Evolutionary conservation across 2,113 vertebrate genomes (phyloP), one percentile per base, ranked within the genome.

Genomic region (Silurus asotus): DNA sequence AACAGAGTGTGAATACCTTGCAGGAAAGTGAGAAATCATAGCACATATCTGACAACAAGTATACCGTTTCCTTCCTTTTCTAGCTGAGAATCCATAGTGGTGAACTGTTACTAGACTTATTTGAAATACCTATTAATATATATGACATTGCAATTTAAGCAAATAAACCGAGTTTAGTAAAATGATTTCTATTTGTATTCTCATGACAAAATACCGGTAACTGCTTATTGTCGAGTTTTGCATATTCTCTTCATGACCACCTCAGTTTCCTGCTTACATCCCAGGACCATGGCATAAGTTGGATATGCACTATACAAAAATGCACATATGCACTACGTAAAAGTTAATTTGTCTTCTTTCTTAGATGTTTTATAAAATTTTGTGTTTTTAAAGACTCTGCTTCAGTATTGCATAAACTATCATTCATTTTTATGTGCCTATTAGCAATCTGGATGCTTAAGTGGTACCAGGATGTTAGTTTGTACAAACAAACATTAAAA

Each of bases 1-100:
- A 79, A 69, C 83, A 80, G 74, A 25, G 87, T 62, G 48, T 20
- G 37, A 87, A 85, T 83, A 80, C 82, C 76, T 9, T 67, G 1
- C 58, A 53, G 53, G 23, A 55, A 28, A 86, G 61, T 55, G 74
- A 69, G 20, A 84, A 49, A 11, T 84, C 4, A 37, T 76, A 77
- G 56, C 7, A 48, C 2, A 53, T 62, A 25, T 65, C 45, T 58
- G 65, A 74, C 76, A 80, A 11, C 28, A 64, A 61, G 56, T 28
- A 48, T 1, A 14, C 20, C 14, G n/a, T 56, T 83, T 15, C 11
- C 19, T 17, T 78, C 62, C 25, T 55, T 65, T 53, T 45, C 17
- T 74, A 83, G 7, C 45, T 20, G 45, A 72, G 5, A 14, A 59
- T 51, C 19, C 9, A 65, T 25, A 19, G 15, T 70, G 51, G 17